Base-by-base conservation (phyloP, 2,113 vertebrate species). In the Xenopus borealis region DNA sequence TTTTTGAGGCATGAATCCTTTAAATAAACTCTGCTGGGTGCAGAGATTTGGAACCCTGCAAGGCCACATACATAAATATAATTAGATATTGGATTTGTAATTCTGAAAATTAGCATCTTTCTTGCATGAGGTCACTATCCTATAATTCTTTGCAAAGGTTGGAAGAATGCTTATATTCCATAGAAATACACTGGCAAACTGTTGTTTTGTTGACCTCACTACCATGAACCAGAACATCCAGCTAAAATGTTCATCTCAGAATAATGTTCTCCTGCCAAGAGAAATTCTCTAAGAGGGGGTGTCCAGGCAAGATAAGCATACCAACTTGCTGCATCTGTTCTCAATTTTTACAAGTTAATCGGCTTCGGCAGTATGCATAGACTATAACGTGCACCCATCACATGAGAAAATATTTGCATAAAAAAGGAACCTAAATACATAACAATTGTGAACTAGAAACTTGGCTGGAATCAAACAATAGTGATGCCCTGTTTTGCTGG, bases 201-300 rank as follows among this genome's bases (percentile, higher is more conserved):
- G 0, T 33, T 3, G 69, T 76, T 81, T 82, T 68, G 4, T 69
- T 81, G 82, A 86, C 70, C 80, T 83, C 83, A 85, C 53, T 40
- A 0, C 12, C 72, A 50, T 16, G 72, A 82, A 72, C 80, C 17
- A 30, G 70, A 66, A 66, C 23, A 68, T 45, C 33, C 12, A 1
- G 1, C 81, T 72, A 18, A 66, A 66, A 66, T 66, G 33, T 46
- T 10, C 63, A 18, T 66, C 63, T 66, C 63, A 66, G 30, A 44
- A 46, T 78, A 80, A 77, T 30, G 72, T 71, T 62, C 68, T 80
- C 52, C 78, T 81, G 82, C 83, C 83, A 84, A 82, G 67, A 78
- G 80, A 73, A 82, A 81, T 81, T 69, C 85, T 78, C 79, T 80
- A 79, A 73, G 75, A 78, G 83, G 83, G 79, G 19, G 78, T 81